Conservation (phyloP, 2,888 invertebrate genomes). For the Pristionchus mayeri region DNA sequence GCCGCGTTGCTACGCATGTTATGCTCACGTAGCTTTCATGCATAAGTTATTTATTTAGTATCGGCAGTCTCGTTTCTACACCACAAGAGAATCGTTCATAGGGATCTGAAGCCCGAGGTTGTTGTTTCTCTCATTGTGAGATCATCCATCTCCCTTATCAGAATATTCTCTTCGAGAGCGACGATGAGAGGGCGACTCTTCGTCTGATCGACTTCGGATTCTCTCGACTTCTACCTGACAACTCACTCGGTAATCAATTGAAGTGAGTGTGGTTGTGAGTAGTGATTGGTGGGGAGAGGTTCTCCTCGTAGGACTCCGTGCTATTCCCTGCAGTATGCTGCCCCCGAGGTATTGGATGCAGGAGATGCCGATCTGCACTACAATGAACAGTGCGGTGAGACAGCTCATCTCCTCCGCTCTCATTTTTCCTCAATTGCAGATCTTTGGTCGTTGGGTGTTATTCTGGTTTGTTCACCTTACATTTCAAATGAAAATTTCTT, state of each 20-base stretch:
- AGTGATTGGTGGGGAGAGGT: too few relatives aligned
- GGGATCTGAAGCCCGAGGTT: constrained; percentile 95
- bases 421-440: constrained; percentile 85
- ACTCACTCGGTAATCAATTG: constrained; percentile 65
- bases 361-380: constrained; percentile 81
- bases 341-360: constrained; percentile 90
- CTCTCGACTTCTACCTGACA: constrained; percentile 83
- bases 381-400: constrained; percentile 93
- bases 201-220: constrained; percentile 97
- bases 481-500: background rate
- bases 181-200: constrained; percentile 81
- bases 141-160: constrained; percentile 74
- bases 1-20: too few relatives aligned
- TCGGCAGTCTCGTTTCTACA: constrained; percentile 90
- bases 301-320: constrained; percentile 85
- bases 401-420: too few relatives aligned
- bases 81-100: constrained; percentile 87
- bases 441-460: background rate
- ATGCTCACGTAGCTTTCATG: too few relatives aligned
- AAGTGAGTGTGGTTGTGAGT: constrained; percentile 61
- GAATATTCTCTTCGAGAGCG: constrained; percentile 84
- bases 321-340: constrained; percentile 93
- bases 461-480: background rate
- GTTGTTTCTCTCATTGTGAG: background rate
- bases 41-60: constrained; percentile 77